These are phyloP conservation scores for Philaethria dido DNA, from an alignment of 2,888 invertebrate species.

Conservation along the genomic window DNA sequence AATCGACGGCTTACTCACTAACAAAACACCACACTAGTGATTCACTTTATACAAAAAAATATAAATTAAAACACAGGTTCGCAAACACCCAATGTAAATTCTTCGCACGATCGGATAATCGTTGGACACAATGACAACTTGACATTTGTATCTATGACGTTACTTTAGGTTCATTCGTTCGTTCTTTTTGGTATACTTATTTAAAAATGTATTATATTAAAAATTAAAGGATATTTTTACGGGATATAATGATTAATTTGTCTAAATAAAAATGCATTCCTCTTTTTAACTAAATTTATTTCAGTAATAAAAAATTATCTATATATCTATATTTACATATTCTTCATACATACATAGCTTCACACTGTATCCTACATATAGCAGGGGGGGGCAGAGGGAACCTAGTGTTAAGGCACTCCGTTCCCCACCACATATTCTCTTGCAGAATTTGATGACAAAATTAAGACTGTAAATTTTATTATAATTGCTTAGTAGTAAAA, in stretches of 20 bases:
- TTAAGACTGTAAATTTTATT: background rate
- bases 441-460: background rate
- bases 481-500: background rate
- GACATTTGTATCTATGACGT: conserved; percentile 14
- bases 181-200: background rate
- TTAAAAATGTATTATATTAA: background rate
- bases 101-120: conserved; percentile 6
- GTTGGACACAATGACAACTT: conserved; percentile 8
- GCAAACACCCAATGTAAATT: conserved; percentile 29
- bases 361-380: too few relatives aligned
- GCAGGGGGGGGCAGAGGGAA: too few relatives aligned
- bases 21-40: conserved; percentile 28
- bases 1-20: conserved; percentile 24
- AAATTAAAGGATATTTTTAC: background rate
- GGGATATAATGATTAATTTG: background rate
- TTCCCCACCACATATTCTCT: too few relatives aligned
- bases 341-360: too few relatives aligned
- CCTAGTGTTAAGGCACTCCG: too few relatives aligned
- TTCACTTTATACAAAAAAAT: conserved; percentile 35
- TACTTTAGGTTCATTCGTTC: conserved; percentile 1
- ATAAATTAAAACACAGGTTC: conserved; percentile 28
- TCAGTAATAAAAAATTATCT: background rate
- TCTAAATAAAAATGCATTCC: conserved; percentile 2
- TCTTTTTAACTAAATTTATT: background rate
- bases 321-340: background rate